Base-by-base conservation (phyloP, 1,140 invertebrate species). In the Sarcophaga peregrina region DNA sequence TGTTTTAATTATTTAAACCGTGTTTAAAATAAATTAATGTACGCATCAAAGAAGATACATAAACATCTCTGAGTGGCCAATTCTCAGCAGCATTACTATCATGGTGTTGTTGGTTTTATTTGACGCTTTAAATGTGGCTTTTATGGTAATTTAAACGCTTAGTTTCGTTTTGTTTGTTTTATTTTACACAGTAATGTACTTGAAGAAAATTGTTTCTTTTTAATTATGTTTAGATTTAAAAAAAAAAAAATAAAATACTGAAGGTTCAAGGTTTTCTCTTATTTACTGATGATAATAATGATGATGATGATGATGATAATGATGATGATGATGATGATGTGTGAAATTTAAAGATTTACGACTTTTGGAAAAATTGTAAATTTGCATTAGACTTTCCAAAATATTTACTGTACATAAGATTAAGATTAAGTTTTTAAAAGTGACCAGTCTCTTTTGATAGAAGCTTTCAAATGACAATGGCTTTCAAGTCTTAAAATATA, bases 71-170 rank as follows among this genome's bases (percentile, higher is more conserved):
- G n/a, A 15, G 54, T 15, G 54, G 5, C 54, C 54, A 68, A 68
- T 68, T 62, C 20, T 68, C 62, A 68, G 62, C 5, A 20, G 7
- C 20, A 9, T 68, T 68, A 25, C 25, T 37, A 2, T 37, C 25
- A 37, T 37, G 25, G 25, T 4, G 4, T 68, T 68, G 62, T 25
- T 68, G 17, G 5, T 68, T 37, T 68, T 68, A 68, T 25, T 68
- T 37, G 25, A 37, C 25, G 25, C 25, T 37, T 37, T 68, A 20
- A 68, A 68, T 68, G 62, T 68, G 62, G n/a, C 20, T 68, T 68
- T 68, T 68, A 68, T 68, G 62, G 17, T 10, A 68, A 68, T 68
- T n/a, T 8, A 47, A 76, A 76, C 74, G 74, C n/a, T 48, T 76
- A 20, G n/a, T 68, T 68, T 52, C 25, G 25, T 37, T 52, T 52